Evolutionary conservation across 2,888 invertebrate genomes (phyloP).

Genomic region (Lordiphosa andalusiaca): DNA sequence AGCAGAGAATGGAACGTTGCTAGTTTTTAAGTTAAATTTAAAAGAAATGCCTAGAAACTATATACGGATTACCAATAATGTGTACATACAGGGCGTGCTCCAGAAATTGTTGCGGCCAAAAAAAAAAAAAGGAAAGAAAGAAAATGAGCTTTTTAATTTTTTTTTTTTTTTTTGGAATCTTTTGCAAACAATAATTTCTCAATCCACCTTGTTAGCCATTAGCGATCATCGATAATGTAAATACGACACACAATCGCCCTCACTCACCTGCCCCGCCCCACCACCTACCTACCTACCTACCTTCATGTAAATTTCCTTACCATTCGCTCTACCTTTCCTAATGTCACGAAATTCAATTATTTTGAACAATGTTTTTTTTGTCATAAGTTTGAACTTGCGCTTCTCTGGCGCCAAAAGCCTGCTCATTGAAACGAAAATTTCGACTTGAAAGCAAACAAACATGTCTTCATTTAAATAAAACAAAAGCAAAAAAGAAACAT

Average conservation of each 20-base stretch:
- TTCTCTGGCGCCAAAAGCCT: neutral
- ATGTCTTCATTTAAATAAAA: slow-evolving; percentile 28
- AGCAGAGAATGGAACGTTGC: slow-evolving; percentile 20
- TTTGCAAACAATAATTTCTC: slow-evolving; percentile 1
- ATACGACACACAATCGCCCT: slow-evolving; percentile 28
- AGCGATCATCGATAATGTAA: slow-evolving; percentile 43
- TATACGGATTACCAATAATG: slow-evolving; percentile 5
- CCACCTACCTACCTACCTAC: too few relatives aligned
- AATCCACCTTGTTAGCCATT: slow-evolving; percentile 5
- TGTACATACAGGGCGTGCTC: slow-evolving; percentile 43
- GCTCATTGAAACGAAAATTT: slow-evolving; percentile 3
- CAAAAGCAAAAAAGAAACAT: slow-evolving; percentile 12
- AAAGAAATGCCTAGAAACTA: slow-evolving; percentile 15
- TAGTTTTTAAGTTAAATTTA: slow-evolving; percentile 50
- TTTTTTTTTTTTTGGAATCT: slow-evolving; percentile 2
- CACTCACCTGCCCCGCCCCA: slow-evolving; percentile 1
- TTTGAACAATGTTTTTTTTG: neutral
- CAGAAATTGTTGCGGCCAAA: neutral
- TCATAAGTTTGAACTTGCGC: neutral
- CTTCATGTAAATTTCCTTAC: neutral
- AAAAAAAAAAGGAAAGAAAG: slow-evolving; percentile 1
- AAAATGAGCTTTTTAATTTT: slow-evolving; percentile 8
- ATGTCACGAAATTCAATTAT: neutral
- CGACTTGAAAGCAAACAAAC: slow-evolving; percentile 19
- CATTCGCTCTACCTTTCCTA: neutral